Evolutionary conservation across 2,797 vertebrate genomes (phyloP).

Genomic region (Enteromius fasciolatus): DNA sequence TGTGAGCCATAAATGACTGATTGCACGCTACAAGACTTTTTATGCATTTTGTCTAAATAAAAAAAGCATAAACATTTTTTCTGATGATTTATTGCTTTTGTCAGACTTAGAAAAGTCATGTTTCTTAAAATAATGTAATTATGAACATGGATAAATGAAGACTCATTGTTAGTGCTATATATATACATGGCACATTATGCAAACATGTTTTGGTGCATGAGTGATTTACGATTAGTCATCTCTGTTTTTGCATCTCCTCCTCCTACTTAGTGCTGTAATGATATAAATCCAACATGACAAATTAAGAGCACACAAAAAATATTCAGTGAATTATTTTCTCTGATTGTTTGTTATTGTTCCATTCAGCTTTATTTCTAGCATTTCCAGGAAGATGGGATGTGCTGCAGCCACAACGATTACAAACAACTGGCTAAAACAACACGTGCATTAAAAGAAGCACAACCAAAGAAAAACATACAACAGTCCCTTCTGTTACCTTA

Average conservation of each 20-base stretch:
- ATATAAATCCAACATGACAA: slow-evolving; percentile 49
- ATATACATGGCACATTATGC: background rate
- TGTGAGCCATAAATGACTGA: background rate
- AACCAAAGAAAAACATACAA: slow-evolving; percentile 22
- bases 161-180: too few species aligned
- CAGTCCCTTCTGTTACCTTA: slow-evolving; percentile 5
- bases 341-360: slow-evolving; percentile 34
- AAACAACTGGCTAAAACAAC: slow-evolving; percentile 23
- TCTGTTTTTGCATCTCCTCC: slow-evolving; percentile 10
- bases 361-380: background rate
- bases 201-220: slow-evolving; percentile 6
- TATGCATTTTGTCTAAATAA: background rate
- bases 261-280: background rate
- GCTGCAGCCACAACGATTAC: background rate
- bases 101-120: background rate
- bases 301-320: slow-evolving; percentile 34
- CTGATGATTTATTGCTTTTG: background rate
- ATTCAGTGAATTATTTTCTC: slow-evolving; percentile 15
- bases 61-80: background rate
- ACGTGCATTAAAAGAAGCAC: slow-evolving; percentile 29
- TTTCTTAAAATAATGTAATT: slow-evolving; percentile 5
- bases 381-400: slow-evolving; percentile 26
- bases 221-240: slow-evolving; percentile 38
- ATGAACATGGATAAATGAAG: background rate
- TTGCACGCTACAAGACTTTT: background rate